Conservation (phyloP, 2,888 invertebrate species). For the Gandaritis pyraliata region DNA sequence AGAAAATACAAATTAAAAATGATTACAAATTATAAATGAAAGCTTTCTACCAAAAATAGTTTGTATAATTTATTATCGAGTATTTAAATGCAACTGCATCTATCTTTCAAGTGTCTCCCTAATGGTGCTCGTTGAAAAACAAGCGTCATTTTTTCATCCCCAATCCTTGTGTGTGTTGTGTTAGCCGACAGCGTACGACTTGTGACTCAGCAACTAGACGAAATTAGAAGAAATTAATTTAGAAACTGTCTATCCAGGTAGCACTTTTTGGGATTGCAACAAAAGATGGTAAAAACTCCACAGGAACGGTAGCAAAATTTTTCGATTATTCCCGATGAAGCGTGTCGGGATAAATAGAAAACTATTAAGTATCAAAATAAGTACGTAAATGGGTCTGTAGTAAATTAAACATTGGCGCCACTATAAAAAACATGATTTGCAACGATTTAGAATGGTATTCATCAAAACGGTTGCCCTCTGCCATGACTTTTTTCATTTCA, state of each 20-base stretch:
- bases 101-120: constrained; percentile 77
- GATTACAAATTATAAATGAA: too few species aligned
- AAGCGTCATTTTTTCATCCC: constrained; percentile 58
- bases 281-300: constrained; percentile 56
- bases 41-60: not conserved
- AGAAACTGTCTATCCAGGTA: constrained; percentile 73
- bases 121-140: constrained; percentile 75
- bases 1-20: too few species aligned
- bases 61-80: constrained; percentile 11
- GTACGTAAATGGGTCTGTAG: constrained; percentile 52
- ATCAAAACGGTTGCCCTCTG: constrained; percentile 30
- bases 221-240: constrained; percentile 79
- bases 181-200: constrained; percentile 68
- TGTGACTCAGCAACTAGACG: constrained; percentile 76
- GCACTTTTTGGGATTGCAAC: constrained; percentile 53
- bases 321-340: constrained; percentile 68
- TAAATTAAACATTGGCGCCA: constrained; percentile 63
- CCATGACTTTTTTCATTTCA: constrained; percentile 47
- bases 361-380: constrained; percentile 67
- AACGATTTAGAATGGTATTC: constrained; percentile 25
- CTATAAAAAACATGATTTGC: constrained; percentile 48
- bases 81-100: constrained; percentile 54
- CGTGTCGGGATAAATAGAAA: constrained; percentile 76
- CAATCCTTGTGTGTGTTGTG: too few species aligned
- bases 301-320: constrained; percentile 78